These are phyloP conservation scores for Pristiophorus japonicus DNA, from an alignment of 2,113 vertebrate genomes.

Conservation along the genomic window DNA sequence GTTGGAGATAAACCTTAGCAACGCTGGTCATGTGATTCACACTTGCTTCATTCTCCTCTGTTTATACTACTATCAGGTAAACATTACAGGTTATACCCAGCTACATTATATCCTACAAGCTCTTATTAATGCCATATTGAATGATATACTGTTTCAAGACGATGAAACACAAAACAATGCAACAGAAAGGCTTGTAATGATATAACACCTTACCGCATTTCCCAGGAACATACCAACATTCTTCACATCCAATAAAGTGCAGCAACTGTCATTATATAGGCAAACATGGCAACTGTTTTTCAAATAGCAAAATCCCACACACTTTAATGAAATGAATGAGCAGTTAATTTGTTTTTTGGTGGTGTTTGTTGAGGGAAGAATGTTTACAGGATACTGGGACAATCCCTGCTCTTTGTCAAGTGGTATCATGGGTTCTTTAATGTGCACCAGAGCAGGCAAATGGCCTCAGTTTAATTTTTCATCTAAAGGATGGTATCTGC, in stretches of 20 bases:
- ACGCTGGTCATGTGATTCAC: background rate
- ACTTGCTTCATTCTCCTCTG: background rate
- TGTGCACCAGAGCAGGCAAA: too few relatives aligned
- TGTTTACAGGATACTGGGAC: background rate
- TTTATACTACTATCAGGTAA: background rate
- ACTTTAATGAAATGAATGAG: background rate
- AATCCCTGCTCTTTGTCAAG: background rate
- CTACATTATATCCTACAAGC: background rate
- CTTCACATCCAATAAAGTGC: background rate
- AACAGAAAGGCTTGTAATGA: background rate
- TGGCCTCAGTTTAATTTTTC: background rate
- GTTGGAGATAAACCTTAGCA: slow-evolving; percentile 13
- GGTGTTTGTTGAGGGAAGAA: background rate
- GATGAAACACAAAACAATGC: background rate
- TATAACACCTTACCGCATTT: background rate
- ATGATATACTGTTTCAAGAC: background rate
- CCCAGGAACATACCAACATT: background rate
- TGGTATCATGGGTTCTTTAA: background rate
- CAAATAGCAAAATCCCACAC: background rate
- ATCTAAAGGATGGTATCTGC: background rate
- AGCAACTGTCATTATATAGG: background rate
- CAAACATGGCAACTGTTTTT: background rate
- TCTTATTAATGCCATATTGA: background rate
- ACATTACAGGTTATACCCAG: slow-evolving; percentile 8
- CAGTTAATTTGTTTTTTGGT: background rate